These are phyloP conservation scores for Xanthia togata DNA, from an alignment of 2,888 invertebrate genomes.

Conservation along the genomic window DNA sequence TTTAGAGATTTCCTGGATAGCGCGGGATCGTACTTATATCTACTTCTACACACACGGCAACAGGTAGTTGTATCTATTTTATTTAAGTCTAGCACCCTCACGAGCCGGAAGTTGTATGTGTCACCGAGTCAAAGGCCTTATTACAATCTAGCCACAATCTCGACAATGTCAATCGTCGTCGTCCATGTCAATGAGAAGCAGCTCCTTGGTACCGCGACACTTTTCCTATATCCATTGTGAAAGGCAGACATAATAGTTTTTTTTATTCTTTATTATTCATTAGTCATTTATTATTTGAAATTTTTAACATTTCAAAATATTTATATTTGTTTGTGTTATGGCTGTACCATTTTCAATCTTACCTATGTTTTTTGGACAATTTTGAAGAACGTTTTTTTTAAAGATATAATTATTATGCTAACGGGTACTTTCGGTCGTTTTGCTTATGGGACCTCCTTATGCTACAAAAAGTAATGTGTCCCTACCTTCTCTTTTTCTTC, in stretches of 20 bases:
- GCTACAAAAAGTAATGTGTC: neutral
- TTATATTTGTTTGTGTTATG: slow-evolving; percentile 10
- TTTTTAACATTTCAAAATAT: neutral
- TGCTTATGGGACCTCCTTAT: slow-evolving; percentile 10
- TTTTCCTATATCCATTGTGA: slow-evolving; percentile 1
- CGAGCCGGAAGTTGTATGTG: neutral
- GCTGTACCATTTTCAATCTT: slow-evolving; percentile 12
- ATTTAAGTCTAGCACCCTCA: neutral
- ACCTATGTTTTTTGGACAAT: neutral
- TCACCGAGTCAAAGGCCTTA: slow-evolving; percentile 17
- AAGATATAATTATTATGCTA: neutral
- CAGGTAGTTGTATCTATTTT: neutral
- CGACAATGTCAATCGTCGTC: too few species aligned
- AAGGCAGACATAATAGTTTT: slow-evolving; percentile 4
- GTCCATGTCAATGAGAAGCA: neutral
- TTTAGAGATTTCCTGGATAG: neutral
- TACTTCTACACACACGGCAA: neutral
- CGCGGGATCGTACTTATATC: neutral
- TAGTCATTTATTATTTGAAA: neutral
- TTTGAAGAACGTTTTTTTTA: neutral
- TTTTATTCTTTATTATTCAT: neutral
- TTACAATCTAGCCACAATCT: neutral
- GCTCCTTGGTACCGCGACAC: neutral
- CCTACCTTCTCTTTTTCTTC: slow-evolving; percentile 93
- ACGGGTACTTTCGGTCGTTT: neutral